Base-by-base conservation (phyloP, 2,113 vertebrate species). In the Pithys albifrons region DNA sequence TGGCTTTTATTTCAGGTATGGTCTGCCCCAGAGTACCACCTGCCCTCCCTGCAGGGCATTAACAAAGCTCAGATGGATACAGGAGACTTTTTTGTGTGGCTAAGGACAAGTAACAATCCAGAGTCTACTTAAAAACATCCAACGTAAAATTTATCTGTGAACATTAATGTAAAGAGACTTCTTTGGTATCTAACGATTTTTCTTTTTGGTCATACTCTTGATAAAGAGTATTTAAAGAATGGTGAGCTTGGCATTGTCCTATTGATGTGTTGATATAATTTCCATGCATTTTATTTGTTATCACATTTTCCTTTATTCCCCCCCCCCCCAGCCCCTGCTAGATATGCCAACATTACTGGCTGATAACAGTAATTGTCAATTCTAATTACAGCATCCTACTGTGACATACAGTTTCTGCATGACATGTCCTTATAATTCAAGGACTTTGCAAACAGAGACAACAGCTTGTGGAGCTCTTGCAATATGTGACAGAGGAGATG, bases 241-340 rank as follows among this genome's bases (percentile, higher is more conserved):
- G 18, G 39, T 71, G 37, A 76, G 31, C 35, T 59, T 64, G 22
- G 33, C 29, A 37, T 77, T 86, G 8, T 29, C 6, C 31, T 77
- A 13, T 19, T 24, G 31, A 27, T 55, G 25, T 75, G 79, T 93
- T 85, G 55, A 57, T 67, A 51, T 12, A 17, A 20, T 84, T 86
- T 74, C 69, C 29, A 17, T 64, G 39, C 15, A 3, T 88, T 85
- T 83, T 19, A 31, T 41, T 65, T 66, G 52, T 58, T 57, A 83
- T 29, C 76, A 54, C 6, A 35, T 78, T 91, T 78, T 79, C 24
- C 39, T 89, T 59, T 16, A 35, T 35, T 35, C 49, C 13, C 24
- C n/a, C n/a, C 7, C 45, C 11, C 14, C 28, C 7, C 2, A 0
- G 2, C 15, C 29, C 24, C 5, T 5, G 4, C n/a, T 6, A 61